Evolutionary conservation across 2,888 invertebrate species (phyloP).

Genomic region (Anthoptus insignis): DNA sequence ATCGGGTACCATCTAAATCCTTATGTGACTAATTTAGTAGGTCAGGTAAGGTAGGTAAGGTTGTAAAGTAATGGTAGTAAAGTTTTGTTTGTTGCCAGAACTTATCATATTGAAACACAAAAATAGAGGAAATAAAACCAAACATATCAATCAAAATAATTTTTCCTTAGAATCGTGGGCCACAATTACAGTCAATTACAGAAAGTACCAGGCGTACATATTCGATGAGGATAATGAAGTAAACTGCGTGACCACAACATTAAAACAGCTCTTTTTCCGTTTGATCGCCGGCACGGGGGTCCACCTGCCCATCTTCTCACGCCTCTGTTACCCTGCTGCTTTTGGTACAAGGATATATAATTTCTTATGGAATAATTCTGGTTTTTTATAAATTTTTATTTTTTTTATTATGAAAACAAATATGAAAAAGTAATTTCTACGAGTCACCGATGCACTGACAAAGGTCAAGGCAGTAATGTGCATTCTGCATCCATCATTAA

Average conservation of each 20-base stretch:
- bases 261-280: slow-evolving; percentile 66
- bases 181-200: slow-evolving; percentile 65
- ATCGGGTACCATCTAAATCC: too few species aligned
- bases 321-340: slow-evolving; percentile 48
- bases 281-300: slow-evolving; percentile 53
- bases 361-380: slow-evolving; percentile 54
- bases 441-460: too few species aligned
- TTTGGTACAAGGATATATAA: slow-evolving; percentile 13
- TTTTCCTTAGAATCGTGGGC: slow-evolving; percentile 47
- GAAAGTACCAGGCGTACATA: slow-evolving; percentile 60
- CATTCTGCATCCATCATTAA: too few species aligned
- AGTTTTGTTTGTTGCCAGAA: background rate
- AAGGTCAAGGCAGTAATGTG: too few species aligned
- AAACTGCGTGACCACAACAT: slow-evolving; percentile 79
- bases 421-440: too few species aligned
- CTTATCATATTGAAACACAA: background rate
- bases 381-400: too few species aligned
- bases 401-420: too few species aligned
- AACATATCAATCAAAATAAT: slow-evolving; percentile 20
- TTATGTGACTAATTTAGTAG: too few species aligned
- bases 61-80: too few species aligned
- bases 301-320: slow-evolving; percentile 70
- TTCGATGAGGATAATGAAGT: slow-evolving; percentile 73
- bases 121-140: background rate
- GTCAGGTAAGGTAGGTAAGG: too few species aligned